Conservation (phyloP, 1,140 invertebrate species). For the Holcopasites calliopsidis region DNA sequence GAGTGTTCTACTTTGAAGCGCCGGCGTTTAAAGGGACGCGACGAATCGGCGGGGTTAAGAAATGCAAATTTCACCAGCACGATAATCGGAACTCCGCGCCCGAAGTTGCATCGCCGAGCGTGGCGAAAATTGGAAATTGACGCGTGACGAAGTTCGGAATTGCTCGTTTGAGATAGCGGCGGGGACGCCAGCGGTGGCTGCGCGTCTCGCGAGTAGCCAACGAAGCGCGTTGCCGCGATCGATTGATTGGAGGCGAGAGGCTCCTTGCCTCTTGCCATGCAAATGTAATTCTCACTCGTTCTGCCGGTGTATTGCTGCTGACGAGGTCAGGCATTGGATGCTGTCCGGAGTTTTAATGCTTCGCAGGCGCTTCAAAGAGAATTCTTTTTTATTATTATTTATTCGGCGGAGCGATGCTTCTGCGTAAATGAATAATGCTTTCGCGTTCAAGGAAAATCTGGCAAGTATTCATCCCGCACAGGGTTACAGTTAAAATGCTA, state of each 20-base stretch:
- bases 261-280: neutral
- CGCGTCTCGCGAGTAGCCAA: neutral
- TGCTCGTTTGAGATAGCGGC: neutral
- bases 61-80: slow-evolving; percentile 21
- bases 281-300: neutral
- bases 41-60: neutral
- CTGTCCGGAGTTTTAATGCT: no score
- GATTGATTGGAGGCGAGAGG: neutral
- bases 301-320: no score
- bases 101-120: neutral
- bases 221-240: neutral
- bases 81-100: slow-evolving; percentile 13
- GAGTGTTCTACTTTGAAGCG: no score
- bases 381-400: no score
- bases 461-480: no score
- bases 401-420: no score
- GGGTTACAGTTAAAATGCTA: no score
- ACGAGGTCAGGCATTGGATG: no score
- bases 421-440: no score
- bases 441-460: no score
- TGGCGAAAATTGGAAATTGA: slow-evolving; percentile 23
- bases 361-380: no score
- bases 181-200: neutral
- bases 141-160: neutral
- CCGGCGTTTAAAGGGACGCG: no score